Base-by-base conservation (phyloP, 2,888 invertebrate genomes). In the Xestobium rufovillosum region DNA sequence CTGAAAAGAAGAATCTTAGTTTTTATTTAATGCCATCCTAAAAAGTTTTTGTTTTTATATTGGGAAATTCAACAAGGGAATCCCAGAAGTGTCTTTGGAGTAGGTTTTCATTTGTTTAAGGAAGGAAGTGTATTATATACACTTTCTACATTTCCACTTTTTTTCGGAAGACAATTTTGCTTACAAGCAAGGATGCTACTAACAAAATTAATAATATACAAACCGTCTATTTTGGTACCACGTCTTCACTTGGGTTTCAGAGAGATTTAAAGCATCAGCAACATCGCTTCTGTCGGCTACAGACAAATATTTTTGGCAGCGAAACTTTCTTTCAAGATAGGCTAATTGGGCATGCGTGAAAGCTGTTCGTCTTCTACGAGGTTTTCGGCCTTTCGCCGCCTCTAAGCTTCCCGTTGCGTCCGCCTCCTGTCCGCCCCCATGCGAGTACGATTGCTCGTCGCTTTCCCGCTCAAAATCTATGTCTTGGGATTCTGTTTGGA, bases 221-320 rank as follows among this genome's bases (percentile, higher is more conserved):
- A n/a, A 87, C 88, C 87, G 76, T 63, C 88, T 72, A 57, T 89
- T 89, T 66, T 89, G 88, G 55, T 88, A 94, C 92, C 94, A 94
- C 2, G 94, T 94, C 68, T 94, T 94, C 34, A 94, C 91, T 61
- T 94, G 94, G 0, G 92, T 94, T 67, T 94, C 94, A 19, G 89
- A 86, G 14, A 94, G 71, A 55, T 83, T 87, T 14, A 94, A 71
- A 0, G 88, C 82, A 55, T 91, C 90, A 0, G 94, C 92, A 0
- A 94, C 91, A 60, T 91, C 90, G 38, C 90, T 89, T 25, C 94
- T 72, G 60, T 94, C 94, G 1, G 91, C 90, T 4, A 94, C 92
- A 42, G 89, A 90, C 42, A 94, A 68, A 67, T 94, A 94, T 67
- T 94, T 94, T 66, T 92, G 92, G 53, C 89, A 87, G 4, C 91